A percentile compares a stretch with the other conserved stretches of the same genome.
phyloP scores from a whole-genome alignment of 2,888 invertebrate species.

The Pachydiplax longipennis region DNA sequence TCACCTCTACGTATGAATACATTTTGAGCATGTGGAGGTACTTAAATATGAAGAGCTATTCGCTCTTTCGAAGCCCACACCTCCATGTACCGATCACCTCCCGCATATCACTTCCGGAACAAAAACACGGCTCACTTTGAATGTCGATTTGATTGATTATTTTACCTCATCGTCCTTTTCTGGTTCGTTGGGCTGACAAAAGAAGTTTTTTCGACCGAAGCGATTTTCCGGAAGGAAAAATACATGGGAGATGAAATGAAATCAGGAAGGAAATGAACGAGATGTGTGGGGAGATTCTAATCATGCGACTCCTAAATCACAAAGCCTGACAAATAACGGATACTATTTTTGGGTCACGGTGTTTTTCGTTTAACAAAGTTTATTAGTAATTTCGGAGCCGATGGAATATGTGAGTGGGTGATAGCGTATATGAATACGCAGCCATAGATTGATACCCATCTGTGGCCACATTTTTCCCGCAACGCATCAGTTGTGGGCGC shows the following conservation, averaged over 20 bases:
- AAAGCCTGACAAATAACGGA: too few relatives aligned
- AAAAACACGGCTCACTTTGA: not conserved
- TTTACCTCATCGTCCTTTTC: constrained; percentile 7
- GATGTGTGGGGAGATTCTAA: not conserved
- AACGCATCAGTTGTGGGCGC: too few relatives aligned
- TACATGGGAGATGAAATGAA: not conserved
- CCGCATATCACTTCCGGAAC: not conserved
- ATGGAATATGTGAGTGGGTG: too few relatives aligned
- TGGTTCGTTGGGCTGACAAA: not conserved
- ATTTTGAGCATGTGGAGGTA: not conserved
- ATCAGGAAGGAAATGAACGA: not conserved
- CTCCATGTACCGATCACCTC: too few relatives aligned
- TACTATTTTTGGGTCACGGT: too few relatives aligned
- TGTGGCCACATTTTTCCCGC: too few relatives aligned
- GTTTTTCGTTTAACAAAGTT: too few relatives aligned
- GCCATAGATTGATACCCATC: too few relatives aligned
- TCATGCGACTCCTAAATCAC: too few relatives aligned
- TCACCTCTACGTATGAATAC: not conserved
- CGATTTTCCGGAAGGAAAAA: not conserved
- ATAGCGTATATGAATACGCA: too few relatives aligned
- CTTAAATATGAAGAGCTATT: not conserved
- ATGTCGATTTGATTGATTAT: constrained; percentile 12
- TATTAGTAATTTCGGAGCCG: too few relatives aligned
- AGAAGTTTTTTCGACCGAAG: not conserved
- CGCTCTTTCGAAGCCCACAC: too few relatives aligned